Conservation (phyloP, 2,113 vertebrate genomes). For the Eulemur rufifrons region DNA sequence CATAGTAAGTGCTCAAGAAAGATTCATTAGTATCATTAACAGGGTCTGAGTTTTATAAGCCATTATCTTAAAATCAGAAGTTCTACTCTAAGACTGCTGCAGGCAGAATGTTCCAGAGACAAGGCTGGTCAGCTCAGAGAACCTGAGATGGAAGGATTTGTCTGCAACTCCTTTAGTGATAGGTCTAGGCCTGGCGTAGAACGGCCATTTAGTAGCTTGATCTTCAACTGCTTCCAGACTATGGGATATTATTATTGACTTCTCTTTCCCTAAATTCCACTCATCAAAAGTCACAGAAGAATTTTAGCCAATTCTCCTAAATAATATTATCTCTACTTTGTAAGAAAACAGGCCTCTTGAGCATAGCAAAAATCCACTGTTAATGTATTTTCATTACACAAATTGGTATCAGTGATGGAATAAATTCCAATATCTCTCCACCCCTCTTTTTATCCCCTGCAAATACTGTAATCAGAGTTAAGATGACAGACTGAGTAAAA, state of each 20-base stretch:
- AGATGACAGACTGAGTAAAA: neutral
- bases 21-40: neutral
- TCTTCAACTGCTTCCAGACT: neutral
- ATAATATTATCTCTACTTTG: neutral
- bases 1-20: neutral
- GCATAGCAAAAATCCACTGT: neutral
- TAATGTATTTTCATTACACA: neutral
- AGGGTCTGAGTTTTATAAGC: constrained; percentile 19
- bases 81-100: neutral
- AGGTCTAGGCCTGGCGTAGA: neutral
- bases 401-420: neutral
- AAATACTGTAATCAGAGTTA: neutral
- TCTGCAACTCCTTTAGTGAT: neutral
- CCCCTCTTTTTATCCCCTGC: neutral
- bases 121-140: neutral
- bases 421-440: neutral
- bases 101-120: neutral
- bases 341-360: neutral
- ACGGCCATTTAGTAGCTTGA: neutral
- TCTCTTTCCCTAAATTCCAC: neutral
- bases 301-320: neutral
- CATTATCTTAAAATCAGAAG: neutral
- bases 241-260: neutral
- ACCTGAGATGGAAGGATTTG: neutral
- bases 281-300: neutral